Evolutionary conservation across 2,113 vertebrate species (phyloP).

Genomic region (Pachycephala philippinensis): DNA sequence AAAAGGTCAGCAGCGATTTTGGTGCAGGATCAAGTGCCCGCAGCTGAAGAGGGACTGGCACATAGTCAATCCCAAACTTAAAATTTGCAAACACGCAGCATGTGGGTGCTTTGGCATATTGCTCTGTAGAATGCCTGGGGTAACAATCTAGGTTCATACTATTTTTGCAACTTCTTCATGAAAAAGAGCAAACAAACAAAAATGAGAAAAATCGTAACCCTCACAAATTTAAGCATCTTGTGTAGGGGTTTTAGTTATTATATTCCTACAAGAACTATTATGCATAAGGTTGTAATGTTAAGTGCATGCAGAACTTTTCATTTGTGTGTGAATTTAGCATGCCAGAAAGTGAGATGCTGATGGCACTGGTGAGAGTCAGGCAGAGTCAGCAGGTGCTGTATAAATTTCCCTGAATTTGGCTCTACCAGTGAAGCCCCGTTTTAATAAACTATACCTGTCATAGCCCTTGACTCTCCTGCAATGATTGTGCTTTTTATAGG

Average conservation of each 20-base stretch:
- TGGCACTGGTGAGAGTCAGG: background rate
- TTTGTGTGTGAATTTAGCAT: background rate
- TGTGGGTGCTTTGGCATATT: constrained; percentile 1
- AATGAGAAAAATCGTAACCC: background rate
- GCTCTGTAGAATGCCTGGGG: constrained; percentile 11
- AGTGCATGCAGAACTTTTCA: background rate
- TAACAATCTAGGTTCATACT: background rate
- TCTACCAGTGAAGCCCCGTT: background rate
- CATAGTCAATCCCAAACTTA: constrained; percentile 27
- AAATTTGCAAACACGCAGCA: background rate
- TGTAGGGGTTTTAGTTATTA: background rate
- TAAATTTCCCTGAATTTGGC: constrained; percentile 21
- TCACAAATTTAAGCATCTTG: background rate
- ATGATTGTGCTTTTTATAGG: background rate
- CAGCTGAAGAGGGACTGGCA: constrained; percentile 32
- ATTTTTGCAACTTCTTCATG: background rate
- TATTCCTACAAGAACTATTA: background rate
- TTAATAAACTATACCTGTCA: background rate
- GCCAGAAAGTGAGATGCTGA: background rate
- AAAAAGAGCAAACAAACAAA: background rate
- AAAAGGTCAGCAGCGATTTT: constrained; percentile 67
- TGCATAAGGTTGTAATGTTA: background rate
- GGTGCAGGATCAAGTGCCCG: background rate
- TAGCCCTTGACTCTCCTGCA: background rate
- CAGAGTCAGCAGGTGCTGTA: background rate